Evolutionary conservation across 2,113 vertebrate species (phyloP).

Genomic region (Cyanoramphus novaezelandiae): DNA sequence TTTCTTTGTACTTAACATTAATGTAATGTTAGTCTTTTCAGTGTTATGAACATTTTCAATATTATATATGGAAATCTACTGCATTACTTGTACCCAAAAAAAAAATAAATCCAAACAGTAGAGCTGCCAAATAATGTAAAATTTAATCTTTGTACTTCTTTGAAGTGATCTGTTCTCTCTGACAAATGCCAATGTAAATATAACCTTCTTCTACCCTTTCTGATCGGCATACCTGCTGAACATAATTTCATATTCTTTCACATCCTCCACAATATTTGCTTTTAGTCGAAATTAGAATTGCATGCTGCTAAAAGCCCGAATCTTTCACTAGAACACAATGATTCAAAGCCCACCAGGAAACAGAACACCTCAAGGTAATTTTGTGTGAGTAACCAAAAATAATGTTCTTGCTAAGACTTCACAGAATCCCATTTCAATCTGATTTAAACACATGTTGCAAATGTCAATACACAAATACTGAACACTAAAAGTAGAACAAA

Average conservation of each 20-base stretch:
- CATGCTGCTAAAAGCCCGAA: background rate
- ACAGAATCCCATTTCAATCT: background rate
- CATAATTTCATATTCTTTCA: constrained; percentile 17
- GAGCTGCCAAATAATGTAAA: constrained; percentile 41
- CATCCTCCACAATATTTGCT: constrained; percentile 39
- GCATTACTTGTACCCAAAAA: constrained; percentile 5
- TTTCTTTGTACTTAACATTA: background rate
- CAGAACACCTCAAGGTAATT: background rate
- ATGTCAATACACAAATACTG: constrained; percentile 31
- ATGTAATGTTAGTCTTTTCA: background rate
- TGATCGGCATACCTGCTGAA: background rate
- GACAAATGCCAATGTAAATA: constrained; percentile 83
- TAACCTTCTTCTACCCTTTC: constrained; percentile 55
- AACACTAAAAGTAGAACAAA: constrained; percentile 11
- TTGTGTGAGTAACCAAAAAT: background rate
- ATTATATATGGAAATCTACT: constrained; percentile 37
- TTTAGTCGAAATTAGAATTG: constrained; percentile 20
- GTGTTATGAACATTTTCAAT: constrained; percentile 31
- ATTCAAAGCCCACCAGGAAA: constrained; percentile 22
- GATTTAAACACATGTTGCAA: constrained; percentile 24
- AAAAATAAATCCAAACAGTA: background rate
- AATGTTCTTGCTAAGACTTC: background rate
- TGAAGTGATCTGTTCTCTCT: constrained; percentile 84
- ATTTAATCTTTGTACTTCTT: constrained; percentile 62
- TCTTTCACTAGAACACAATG: background rate